A percentile compares a stretch with the other conserved stretches of the same genome.
phyloP scores from a whole-genome alignment of 2,113 vertebrate genomes.

The Lamprotornis superbus region DNA sequence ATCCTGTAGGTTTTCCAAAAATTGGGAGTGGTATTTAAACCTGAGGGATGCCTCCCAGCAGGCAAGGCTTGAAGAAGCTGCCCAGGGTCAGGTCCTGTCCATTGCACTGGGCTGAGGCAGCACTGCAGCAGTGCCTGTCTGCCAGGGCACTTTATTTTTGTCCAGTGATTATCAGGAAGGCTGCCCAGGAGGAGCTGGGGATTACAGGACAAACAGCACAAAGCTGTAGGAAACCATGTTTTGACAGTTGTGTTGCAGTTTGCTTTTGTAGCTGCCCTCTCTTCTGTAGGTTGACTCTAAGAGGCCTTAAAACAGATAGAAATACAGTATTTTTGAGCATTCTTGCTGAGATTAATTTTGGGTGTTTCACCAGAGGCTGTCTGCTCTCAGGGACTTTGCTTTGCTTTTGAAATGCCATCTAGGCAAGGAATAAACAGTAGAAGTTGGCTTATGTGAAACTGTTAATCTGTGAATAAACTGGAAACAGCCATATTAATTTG shows the following conservation, averaged over 20 bases:
- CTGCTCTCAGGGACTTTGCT: neutral
- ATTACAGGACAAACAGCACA: neutral
- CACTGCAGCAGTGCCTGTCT: neutral
- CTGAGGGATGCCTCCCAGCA: neutral
- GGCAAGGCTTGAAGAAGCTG: neutral
- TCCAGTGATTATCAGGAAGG: neutral
- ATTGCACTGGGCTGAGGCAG: neutral
- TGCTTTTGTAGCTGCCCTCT: neutral
- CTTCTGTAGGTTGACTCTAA: neutral
- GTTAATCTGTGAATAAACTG: neutral
- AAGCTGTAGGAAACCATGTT: neutral
- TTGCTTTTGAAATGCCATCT: neutral
- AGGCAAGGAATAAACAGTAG: neutral
- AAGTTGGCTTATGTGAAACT: neutral
- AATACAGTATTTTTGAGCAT: neutral
- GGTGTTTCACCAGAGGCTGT: neutral
- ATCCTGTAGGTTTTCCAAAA: neutral
- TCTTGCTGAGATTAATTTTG: neutral
- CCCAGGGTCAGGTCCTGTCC: neutral
- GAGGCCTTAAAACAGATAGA: neutral
- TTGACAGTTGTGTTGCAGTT: neutral
- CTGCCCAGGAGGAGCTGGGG: neutral
- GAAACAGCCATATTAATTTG: neutral
- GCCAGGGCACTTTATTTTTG: conserved; percentile 33
- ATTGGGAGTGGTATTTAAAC: neutral